Conservation (phyloP, 2,888 invertebrate genomes). For the Dexiosoma caninum region DNA sequence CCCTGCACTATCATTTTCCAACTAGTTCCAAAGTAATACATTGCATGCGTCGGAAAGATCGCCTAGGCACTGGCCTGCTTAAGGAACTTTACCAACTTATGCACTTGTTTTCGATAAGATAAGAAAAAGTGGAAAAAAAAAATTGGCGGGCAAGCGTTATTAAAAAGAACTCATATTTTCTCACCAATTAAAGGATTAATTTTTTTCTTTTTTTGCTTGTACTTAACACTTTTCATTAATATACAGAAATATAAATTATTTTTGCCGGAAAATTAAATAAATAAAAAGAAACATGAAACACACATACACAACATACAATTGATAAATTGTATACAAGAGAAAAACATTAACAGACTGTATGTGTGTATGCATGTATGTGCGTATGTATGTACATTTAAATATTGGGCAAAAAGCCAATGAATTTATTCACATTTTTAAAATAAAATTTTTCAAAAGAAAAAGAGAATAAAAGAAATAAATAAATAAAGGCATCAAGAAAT, state of each 20-base stretch:
- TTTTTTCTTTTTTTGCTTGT: constrained; percentile 29
- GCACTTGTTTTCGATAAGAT: too few species aligned
- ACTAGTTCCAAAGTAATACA: too few species aligned
- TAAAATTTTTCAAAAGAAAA: constrained; percentile 17
- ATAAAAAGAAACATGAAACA: constrained; percentile 37
- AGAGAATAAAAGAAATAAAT: too few species aligned
- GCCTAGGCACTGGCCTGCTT: too few species aligned
- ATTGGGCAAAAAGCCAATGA: constrained; percentile 70
- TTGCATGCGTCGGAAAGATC: too few species aligned
- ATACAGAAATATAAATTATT: neutral
- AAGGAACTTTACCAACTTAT: too few species aligned
- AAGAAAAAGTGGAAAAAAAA: too few species aligned
- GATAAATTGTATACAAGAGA: constrained; percentile 2
- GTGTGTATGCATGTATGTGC: constrained; percentile 60
- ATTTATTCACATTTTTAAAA: constrained; percentile 22
- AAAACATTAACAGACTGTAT: constrained; percentile 31
- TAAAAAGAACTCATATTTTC: too few species aligned
- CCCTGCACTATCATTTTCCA: too few species aligned
- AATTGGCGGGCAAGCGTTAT: too few species aligned
- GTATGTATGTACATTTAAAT: constrained; percentile 69
- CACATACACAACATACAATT: constrained; percentile 28
- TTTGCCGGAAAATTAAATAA: constrained; percentile 60
- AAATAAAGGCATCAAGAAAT: constrained; percentile 43
- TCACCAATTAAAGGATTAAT: constrained; percentile 17
- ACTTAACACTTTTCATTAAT: constrained; percentile 31